Base-by-base conservation (phyloP, 2,113 vertebrate species). In the Rhegmatorhina hoffmannsi region DNA sequence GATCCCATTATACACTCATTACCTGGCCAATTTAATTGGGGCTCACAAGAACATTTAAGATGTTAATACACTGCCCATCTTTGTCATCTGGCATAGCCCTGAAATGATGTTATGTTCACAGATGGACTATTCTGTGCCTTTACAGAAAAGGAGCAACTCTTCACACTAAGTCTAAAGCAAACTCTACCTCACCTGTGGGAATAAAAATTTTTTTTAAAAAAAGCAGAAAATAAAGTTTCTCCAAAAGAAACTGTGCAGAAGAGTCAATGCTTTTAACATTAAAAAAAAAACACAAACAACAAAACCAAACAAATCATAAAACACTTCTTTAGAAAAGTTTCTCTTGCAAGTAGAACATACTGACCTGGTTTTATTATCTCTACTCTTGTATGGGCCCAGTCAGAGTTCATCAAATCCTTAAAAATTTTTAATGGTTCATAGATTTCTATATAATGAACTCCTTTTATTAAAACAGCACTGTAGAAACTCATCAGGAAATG, bases 11-110 rank as follows among this genome's bases (percentile, higher is more conserved):
- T 4, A 44, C 1, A 29, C 29, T 38, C 64, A 6, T 33, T 38
- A 59, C 18, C 29, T 38, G n/a, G 26, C 18, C 18, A 0, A 0
- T 72, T 17, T 29, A 29, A 82, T 0, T n/a, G 18, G 5, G 2
- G 0, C 9, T 26, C 31, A 49, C 17, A 60, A 62, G 26, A 66
- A 14, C 16, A 76, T 46, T 58, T 64, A 56, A 68, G 24, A 50
- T 46, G 19, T 23, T 44, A 63, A 81, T 15, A 44, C 26, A 64
- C 0, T n/a, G 66, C 26, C 33, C 33, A 25, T 19, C 23, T 75
- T 33, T 72, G 26, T 50, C 68, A 87, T 47, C n/a, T 50, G 7
- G 16, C 20, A 49, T 40, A 8, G 7, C 72, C 16, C 21, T 49
- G n/a, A 90, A 25, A 5, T 53, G 21, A 5, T 53, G 21, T 20